Conservation (phyloP, 2,888 invertebrate species). For the Amblyjoppa fuscipennis region DNA sequence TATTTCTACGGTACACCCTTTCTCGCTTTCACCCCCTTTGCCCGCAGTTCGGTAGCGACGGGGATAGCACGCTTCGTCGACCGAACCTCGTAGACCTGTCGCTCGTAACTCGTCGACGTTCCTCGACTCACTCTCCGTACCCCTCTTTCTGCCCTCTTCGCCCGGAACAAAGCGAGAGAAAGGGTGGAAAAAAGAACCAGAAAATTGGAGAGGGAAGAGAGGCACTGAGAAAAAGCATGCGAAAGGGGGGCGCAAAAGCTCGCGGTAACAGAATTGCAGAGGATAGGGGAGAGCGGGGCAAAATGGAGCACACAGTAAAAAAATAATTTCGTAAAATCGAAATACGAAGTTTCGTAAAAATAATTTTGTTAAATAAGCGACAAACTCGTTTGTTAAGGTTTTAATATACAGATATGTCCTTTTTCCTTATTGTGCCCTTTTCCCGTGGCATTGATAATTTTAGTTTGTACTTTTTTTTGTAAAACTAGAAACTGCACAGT, state of each 20-base stretch:
- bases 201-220: not conserved
- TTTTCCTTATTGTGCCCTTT: too few species aligned
- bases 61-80: constrained; percentile 42
- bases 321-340: too few species aligned
- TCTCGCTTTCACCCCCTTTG: constrained; percentile 32
- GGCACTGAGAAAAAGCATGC: not conserved
- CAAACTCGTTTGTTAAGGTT: too few species aligned
- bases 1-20: constrained; percentile 13
- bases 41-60: not conserved
- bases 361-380: too few species aligned
- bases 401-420: too few species aligned
- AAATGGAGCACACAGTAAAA: too few species aligned
- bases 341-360: too few species aligned
- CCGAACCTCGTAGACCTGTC: constrained; percentile 41
- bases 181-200: constrained; percentile 3
- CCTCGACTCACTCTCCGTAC: constrained; percentile 22
- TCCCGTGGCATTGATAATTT: too few species aligned
- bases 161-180: constrained; percentile 39
- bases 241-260: constrained; percentile 35
- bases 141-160: constrained; percentile 10
- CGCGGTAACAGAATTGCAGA: constrained; percentile 48
- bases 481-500: too few species aligned
- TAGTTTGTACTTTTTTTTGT: too few species aligned
- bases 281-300: not conserved
- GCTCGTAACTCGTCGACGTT: constrained; percentile 52